Base-by-base conservation (phyloP, 2,797 vertebrate genomes). In the Anisognathus igniventris region DNA sequence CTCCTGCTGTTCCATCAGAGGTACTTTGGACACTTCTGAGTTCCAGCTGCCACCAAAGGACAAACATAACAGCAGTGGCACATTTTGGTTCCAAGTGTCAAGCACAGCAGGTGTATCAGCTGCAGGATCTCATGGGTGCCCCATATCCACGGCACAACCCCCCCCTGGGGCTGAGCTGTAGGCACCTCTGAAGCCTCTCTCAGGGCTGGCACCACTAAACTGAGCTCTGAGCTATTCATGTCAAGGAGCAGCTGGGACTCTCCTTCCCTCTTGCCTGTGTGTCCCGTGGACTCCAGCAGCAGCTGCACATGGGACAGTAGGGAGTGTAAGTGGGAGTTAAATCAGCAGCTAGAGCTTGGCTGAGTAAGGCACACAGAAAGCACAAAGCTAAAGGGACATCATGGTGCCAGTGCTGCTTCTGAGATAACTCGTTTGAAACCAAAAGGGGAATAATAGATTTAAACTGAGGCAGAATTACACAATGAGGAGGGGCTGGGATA, bases 381-480 rank as follows among this genome's bases (percentile, higher is more conserved):
- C 70, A 89, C 67, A 95, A 85, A 85, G 68, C 88, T 66, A 73
- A 85, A 77, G 65, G 75, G 86, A 95, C 75, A 23, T 64, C 61
- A 27, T 0, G 4, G 75, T 82, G 62, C 84, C 84, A 89, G 72
- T 51, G 81, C 54, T 4, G 2, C 67, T 91, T 89, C 71, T 89
- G 68, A 92, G 72, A 68, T 62, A 94, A 88, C 21, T 85, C 25
- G 17, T 68, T 62, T 77, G 78, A 96, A 93, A 94, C 86, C 81
- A 91, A 92, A 95, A 81, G 48, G 64, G 86, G 73, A 95, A 93
- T 90, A 84, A 92, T 84, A 86, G 44, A 85, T 92, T 95, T 83
- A 74, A 93, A 75, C 47, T 56, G 86, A 91, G 42, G 35, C 77
- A 90, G 86, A 92, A 95, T 96, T 94, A 89, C 92, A 86, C 92